Conservation (phyloP, 2,113 vertebrate species). For the Urocolius indicus region DNA sequence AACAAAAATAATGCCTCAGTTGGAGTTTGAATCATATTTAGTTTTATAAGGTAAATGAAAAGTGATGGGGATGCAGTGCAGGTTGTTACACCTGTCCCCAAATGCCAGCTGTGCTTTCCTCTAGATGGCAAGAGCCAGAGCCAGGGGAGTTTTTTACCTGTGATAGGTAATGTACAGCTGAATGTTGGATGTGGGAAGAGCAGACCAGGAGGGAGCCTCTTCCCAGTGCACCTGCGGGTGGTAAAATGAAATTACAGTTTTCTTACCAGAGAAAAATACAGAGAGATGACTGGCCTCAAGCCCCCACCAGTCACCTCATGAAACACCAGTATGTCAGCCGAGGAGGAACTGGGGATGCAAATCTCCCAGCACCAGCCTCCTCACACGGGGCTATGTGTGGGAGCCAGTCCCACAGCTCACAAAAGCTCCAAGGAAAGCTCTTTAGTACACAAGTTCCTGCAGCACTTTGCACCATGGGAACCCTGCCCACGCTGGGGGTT, state of each 20-base stretch:
- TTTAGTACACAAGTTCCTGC: rapidly evolving
- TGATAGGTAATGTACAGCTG: rapidly evolving
- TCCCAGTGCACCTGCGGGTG: rapidly evolving
- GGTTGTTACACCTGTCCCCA: background rate
- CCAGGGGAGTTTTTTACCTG: background rate
- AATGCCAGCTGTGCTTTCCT: background rate
- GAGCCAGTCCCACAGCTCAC: rapidly evolving
- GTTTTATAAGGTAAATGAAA: background rate
- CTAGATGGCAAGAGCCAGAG: background rate
- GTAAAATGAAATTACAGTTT: background rate
- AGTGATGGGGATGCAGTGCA: background rate
- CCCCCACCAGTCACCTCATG: background rate
- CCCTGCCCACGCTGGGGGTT: background rate
- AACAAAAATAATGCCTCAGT: background rate
- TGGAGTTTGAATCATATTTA: background rate
- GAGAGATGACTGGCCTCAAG: background rate
- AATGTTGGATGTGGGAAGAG: rapidly evolving
- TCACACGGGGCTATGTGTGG: no score
- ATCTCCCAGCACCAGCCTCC: no score
- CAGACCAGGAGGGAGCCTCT: background rate
- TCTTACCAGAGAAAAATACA: background rate
- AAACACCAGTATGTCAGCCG: background rate
- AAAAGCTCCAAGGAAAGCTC: background rate
- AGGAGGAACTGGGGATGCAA: background rate
- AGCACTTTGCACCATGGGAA: background rate